Conservation (phyloP, 2,113 vertebrate species). For the Nothocercus julius region DNA sequence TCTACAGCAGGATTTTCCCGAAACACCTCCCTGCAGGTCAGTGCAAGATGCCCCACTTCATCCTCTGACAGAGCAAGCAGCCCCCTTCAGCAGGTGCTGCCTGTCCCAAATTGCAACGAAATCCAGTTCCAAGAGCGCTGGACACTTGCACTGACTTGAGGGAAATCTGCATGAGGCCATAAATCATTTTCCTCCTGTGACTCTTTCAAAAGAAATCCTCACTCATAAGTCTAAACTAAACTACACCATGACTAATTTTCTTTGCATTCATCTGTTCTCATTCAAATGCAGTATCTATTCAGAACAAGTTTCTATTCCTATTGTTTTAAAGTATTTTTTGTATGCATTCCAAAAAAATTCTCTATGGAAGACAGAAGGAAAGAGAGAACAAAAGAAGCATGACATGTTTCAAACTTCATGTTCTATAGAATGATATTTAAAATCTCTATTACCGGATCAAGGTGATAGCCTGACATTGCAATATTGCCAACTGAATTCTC, state of each 20-base stretch:
- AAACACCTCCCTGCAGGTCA: not conserved
- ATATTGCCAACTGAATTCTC: not conserved
- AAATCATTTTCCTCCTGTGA: not conserved
- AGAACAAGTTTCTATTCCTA: not conserved
- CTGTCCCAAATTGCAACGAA: not conserved
- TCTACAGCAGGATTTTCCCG: not conserved
- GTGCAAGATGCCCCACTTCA: not conserved
- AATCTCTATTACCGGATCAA: not conserved
- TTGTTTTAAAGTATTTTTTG: not conserved
- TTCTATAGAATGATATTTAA: not conserved
- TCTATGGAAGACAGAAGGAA: not conserved
- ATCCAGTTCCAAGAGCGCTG: fast-evolving
- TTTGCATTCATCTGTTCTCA: not conserved
- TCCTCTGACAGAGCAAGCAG: not conserved
- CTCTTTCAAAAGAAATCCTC: not conserved
- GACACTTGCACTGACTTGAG: not conserved
- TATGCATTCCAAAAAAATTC: not conserved
- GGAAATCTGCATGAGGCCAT: not conserved
- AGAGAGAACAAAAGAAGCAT: not conserved
- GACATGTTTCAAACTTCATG: not conserved
- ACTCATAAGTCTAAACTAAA: not conserved
- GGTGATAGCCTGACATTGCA: not conserved
- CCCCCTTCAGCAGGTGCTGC: fast-evolving
- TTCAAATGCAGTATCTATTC: not conserved
- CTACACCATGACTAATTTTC: not conserved